Base-by-base conservation (phyloP, 2,113 vertebrate species). In the Grantiella picta region DNA sequence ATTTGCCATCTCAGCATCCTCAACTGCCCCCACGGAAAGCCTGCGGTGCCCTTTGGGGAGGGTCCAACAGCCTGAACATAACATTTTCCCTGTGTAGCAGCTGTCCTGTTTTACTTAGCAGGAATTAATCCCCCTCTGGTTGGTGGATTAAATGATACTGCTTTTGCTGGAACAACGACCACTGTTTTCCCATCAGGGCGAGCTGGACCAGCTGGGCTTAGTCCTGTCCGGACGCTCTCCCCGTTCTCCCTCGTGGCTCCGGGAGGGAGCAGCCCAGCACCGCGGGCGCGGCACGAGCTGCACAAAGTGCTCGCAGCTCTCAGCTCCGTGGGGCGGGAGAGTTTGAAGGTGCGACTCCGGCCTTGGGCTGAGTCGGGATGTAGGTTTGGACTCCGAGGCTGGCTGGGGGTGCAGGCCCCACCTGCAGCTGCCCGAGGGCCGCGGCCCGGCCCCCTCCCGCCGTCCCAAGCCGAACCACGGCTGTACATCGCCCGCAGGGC, bases 161-260 rank as follows among this genome's bases (percentile, higher is more conserved):
- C 36, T 71, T 52, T 35, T 57, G 40, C 89, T 47, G 57, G 61
- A 61, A 65, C 33, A 5, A 28, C 0, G 1, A 24, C 31, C 11
- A 0, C 0, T 23, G 50, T 18, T 33, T 69, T n/a, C 23, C 12
- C 13, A 22, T 28, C 45, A 7, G 25, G 2, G 27, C 3, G 35
- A 44, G 57, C 72, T 5, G 4, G 27, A 4, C 10, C 9, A 12
- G 10, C 36, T 6, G 28, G 28, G 68, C 27, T 2, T 2, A 36
- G 14, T 31, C 22, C 8, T 35, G 3, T 3, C 25, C 12, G 44
- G 22, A 13, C 33, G 21, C n/a, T 4, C 21, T 47, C 24, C 42
- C 38, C 0, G 1, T 52, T 44, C 22, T 8, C 28, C 2, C 31
- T 8, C 2, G 7, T 17, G 47, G 10, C 28, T 38, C n/a, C 0